Evolutionary conservation across 2,113 vertebrate genomes (phyloP).

Genomic region (Thermophis baileyi): DNA sequence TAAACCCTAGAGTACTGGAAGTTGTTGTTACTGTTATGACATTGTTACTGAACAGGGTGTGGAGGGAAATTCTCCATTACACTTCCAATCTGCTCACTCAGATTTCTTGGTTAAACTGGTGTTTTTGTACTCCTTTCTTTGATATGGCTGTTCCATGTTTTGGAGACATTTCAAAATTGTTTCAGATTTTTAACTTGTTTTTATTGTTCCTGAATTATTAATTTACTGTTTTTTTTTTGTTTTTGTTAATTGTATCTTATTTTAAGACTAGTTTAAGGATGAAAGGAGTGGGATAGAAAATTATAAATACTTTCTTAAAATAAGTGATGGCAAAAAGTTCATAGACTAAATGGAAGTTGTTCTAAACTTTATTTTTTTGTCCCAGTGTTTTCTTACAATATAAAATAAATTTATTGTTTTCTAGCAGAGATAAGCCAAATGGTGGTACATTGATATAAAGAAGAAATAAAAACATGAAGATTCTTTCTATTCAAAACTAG

Average conservation of each 20-base stretch:
- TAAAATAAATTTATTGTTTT: neutral
- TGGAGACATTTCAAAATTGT: neutral
- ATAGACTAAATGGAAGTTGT: neutral
- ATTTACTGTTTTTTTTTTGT: neutral
- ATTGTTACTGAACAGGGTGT: neutral
- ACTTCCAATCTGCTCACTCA: neutral
- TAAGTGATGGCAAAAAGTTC: neutral
- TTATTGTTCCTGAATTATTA: neutral
- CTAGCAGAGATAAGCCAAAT: neutral
- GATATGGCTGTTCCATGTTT: neutral
- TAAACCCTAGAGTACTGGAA: neutral
- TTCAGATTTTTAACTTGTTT: neutral
- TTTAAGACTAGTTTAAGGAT: neutral
- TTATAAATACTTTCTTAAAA: neutral
- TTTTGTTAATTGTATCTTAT: neutral
- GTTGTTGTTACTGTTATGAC: neutral
- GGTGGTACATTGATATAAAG: neutral
- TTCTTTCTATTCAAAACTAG: neutral
- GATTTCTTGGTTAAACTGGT: neutral
- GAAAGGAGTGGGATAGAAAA: neutral
- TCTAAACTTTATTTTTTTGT: neutral
- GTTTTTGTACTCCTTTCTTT: neutral
- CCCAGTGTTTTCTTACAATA: neutral
- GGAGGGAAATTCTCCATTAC: neutral
- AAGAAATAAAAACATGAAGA: neutral